These are phyloP conservation scores for Malacoraja senta DNA, from an alignment of 2,797 vertebrate species.

Conservation along the genomic window DNA sequence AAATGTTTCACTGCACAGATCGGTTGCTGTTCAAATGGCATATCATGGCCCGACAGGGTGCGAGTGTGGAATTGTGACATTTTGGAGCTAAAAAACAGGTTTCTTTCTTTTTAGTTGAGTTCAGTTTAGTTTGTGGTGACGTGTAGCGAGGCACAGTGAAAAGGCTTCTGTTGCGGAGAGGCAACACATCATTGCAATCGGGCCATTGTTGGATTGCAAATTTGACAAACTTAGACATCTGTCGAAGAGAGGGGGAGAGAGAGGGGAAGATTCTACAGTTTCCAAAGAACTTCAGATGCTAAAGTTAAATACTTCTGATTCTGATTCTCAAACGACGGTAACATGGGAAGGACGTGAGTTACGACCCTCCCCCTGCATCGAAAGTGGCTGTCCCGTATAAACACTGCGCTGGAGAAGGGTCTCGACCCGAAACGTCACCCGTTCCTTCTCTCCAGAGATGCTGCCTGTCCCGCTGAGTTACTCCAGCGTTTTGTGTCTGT, in stretches of 20 bases:
- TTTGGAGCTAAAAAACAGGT: background rate
- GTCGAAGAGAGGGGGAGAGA: background rate
- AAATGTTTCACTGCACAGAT: background rate
- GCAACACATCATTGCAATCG: too few species aligned
- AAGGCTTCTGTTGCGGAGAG: too few species aligned
- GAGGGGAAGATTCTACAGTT: background rate
- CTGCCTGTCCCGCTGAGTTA: too few species aligned
- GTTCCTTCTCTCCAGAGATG: too few species aligned
- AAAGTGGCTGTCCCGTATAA: background rate
- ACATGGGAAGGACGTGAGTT: background rate
- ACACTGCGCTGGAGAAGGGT: too few species aligned
- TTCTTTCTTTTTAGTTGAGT: background rate
- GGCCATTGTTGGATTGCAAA: background rate
- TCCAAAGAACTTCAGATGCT: background rate
- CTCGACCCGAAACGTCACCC: too few species aligned
- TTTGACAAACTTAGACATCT: too few species aligned
- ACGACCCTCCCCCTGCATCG: background rate
- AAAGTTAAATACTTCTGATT: background rate
- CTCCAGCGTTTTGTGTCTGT: too few species aligned
- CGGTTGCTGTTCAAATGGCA: background rate
- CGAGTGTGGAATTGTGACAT: background rate
- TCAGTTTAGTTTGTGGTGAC: too few species aligned
- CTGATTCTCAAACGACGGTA: background rate
- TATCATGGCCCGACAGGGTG: background rate
- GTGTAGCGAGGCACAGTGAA: too few species aligned